Evolutionary conservation across 2,888 invertebrate species (phyloP).

Genomic region (Patella caerulea): DNA sequence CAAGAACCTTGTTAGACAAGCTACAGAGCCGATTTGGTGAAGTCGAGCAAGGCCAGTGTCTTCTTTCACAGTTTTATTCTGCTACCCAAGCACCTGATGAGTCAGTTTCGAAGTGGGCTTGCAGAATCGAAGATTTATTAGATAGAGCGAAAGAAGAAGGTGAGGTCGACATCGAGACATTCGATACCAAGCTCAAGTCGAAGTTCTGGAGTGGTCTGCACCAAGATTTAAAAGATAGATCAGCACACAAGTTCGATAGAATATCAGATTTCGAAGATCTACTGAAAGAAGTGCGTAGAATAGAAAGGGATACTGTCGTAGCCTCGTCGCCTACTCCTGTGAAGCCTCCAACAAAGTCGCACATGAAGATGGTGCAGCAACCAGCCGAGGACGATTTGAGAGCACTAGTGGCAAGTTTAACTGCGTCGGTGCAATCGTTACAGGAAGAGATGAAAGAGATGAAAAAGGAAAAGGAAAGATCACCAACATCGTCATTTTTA

Average conservation of each 20-base stretch:
- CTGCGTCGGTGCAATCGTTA: neutral
- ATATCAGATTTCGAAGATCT: neutral
- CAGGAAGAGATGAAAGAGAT: neutral
- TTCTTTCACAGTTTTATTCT: neutral
- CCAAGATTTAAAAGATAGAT: neutral
- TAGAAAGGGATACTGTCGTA: neutral
- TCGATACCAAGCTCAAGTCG: neutral
- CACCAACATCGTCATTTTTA: too few species aligned
- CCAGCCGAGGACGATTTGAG: neutral
- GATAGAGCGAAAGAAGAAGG: neutral
- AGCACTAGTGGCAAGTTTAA: neutral
- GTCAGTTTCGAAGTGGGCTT: neutral
- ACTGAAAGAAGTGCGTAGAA: neutral
- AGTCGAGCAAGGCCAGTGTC: neutral
- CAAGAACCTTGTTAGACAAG: neutral
- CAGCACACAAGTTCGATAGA: conserved; percentile 5
- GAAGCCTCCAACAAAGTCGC: neutral
- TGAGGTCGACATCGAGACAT: neutral
- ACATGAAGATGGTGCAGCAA: neutral
- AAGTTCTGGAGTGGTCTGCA: conserved; percentile 1
- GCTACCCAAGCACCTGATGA: neutral
- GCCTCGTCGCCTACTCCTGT: neutral
- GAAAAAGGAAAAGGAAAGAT: neutral
- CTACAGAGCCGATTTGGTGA: conserved; percentile 2
- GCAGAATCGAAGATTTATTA: neutral